These are phyloP conservation scores for Myripristis jacobus DNA, from an alignment of 2,797 vertebrate species.

Conservation along the genomic window DNA sequence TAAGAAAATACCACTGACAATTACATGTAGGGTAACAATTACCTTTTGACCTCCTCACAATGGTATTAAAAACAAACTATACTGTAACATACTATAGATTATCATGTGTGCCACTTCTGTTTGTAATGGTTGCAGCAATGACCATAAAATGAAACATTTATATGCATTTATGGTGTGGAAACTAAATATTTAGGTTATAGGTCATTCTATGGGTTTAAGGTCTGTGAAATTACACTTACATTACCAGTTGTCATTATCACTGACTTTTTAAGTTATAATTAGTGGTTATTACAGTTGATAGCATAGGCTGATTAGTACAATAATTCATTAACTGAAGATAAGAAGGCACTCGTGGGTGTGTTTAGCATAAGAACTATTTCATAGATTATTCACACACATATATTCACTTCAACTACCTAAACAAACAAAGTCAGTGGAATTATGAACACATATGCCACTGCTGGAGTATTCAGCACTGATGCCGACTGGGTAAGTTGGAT, in stretches of 20 bases:
- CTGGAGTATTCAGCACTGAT: not conserved
- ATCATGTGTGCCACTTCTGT: not conserved
- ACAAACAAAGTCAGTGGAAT: slow-evolving; percentile 1
- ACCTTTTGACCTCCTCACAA: too few species aligned
- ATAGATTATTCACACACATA: not conserved
- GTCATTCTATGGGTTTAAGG: not conserved
- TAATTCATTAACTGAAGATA: too few species aligned
- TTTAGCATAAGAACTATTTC: too few species aligned
- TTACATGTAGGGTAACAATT: too few species aligned
- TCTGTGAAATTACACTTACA: not conserved
- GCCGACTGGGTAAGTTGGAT: not conserved
- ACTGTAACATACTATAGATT: not conserved
- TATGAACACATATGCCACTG: not conserved
- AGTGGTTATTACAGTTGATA: too few species aligned
- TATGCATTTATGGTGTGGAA: too few species aligned
- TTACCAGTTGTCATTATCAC: too few species aligned
- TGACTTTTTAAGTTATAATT: too few species aligned
- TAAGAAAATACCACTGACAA: too few species aligned
- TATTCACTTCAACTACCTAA: not conserved
- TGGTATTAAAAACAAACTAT: too few species aligned
- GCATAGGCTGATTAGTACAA: too few species aligned
- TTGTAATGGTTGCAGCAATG: not conserved
- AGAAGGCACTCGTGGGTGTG: too few species aligned
- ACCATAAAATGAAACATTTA: not conserved
- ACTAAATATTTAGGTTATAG: not conserved